phyloP scores from a whole-genome alignment of 2,888 invertebrate genomes.

The Tupiocoris notatus region DNA sequence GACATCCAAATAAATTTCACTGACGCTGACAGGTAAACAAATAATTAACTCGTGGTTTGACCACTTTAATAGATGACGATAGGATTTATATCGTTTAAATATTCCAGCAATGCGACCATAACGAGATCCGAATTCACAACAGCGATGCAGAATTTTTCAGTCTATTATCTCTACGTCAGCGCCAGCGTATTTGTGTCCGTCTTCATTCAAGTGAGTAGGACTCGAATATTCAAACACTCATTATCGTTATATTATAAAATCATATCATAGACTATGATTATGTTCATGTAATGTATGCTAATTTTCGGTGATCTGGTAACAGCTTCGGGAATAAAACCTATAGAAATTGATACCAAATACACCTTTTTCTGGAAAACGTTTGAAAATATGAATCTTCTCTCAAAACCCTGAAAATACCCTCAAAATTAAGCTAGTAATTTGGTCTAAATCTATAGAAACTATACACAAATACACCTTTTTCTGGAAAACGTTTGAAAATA shows the following conservation, averaged over 20 bases:
- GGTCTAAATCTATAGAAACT: too few species aligned
- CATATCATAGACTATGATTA: too few species aligned
- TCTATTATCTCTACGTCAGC: constrained; percentile 40
- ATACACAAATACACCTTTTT: too few species aligned
- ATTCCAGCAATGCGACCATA: constrained; percentile 29
- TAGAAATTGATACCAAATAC: too few species aligned
- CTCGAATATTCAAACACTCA: too few species aligned
- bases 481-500: too few species aligned
- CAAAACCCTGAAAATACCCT: too few species aligned
- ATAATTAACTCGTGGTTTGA: background rate
- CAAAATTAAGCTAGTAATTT: too few species aligned
- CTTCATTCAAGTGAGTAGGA: constrained; percentile 38
- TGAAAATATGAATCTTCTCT: too few species aligned
- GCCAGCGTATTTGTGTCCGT: constrained; percentile 36
- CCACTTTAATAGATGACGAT: background rate
- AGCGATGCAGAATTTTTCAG: constrained; percentile 42
- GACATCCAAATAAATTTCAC: background rate
- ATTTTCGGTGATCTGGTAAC: background rate
- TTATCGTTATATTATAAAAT: too few species aligned
- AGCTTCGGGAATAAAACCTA: background rate
- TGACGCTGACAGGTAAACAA: background rate
- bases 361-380: too few species aligned
- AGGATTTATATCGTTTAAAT: too few species aligned
- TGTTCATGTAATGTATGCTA: background rate
- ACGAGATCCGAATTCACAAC: constrained; percentile 40